phyloP scores from a whole-genome alignment of 2,797 vertebrate genomes.

The Helarctos malayanus region DNA sequence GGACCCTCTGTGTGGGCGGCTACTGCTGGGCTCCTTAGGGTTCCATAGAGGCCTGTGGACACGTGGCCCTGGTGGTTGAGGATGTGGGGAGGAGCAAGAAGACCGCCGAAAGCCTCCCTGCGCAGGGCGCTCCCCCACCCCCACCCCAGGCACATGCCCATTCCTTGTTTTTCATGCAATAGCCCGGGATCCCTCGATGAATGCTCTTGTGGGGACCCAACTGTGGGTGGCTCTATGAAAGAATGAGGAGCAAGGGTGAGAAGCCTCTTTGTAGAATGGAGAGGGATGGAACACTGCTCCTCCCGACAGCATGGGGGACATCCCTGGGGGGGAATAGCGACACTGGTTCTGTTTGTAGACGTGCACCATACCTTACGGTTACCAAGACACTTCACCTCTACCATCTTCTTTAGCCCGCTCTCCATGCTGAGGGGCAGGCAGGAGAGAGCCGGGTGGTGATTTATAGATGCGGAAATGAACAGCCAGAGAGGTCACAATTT shows the following conservation, averaged over 20 bases:
- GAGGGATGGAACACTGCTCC: background rate
- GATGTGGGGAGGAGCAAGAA: background rate
- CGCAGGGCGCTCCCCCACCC: background rate
- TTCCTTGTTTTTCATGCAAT: conserved; percentile 47
- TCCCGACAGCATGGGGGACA: background rate
- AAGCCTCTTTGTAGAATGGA: background rate
- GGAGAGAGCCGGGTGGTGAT: background rate
- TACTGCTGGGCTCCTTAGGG: background rate
- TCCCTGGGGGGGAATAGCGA: background rate
- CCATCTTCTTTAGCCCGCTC: conserved; percentile 7
- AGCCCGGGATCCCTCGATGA: conserved; percentile 57
- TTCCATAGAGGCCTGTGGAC: background rate
- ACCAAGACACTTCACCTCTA: background rate
- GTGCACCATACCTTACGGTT: background rate
- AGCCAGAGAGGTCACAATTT: background rate
- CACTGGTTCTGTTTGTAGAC: background rate
- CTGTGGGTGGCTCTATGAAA: background rate
- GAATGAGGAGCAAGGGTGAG: background rate
- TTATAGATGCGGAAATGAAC: conserved; percentile 24
- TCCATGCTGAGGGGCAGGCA: background rate
- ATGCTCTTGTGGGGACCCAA: background rate
- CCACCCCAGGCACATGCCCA: conserved; percentile 10
- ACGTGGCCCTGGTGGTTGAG: background rate
- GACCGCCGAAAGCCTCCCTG: conserved; percentile 64
- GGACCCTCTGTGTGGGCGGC: conserved; percentile 1